These are phyloP conservation scores for Coryphaenoides rupestris DNA, from an alignment of 2,113 vertebrate genomes.

Conservation along the genomic window DNA sequence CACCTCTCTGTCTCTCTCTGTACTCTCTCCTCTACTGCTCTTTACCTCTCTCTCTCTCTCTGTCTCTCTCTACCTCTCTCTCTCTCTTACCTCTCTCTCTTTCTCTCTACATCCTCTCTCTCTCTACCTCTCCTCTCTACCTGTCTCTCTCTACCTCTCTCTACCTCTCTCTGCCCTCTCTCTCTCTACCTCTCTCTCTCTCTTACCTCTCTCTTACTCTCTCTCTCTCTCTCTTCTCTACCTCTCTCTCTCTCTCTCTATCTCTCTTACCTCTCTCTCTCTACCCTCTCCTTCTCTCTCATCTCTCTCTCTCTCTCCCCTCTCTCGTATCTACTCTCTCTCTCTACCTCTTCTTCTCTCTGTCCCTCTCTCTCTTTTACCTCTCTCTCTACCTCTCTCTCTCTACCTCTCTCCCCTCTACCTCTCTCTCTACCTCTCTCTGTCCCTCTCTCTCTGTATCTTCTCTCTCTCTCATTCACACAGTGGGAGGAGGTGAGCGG, in stretches of 20 bases:
- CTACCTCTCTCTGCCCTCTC: not conserved
- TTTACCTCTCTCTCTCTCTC: too few relatives aligned
- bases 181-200: not conserved
- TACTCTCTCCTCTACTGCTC: too few relatives aligned
- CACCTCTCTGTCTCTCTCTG: slow-evolving; percentile 6
- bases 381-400: not conserved
- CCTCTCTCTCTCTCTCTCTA: not conserved
- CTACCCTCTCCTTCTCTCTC: too few relatives aligned
- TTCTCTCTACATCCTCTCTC: not conserved
- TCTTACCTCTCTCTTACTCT: not conserved
- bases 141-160: too few relatives aligned
- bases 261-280: not conserved
- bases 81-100: slow-evolving; percentile 2
- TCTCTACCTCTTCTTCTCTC: not conserved
- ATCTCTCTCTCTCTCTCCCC: not conserved
- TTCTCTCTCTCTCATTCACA: slow-evolving; percentile 16
- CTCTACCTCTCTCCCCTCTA: not conserved
- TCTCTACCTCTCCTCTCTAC: not conserved
- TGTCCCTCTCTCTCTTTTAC: not conserved
- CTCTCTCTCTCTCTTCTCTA: not conserved
- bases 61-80: too few relatives aligned
- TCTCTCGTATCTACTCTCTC: slow-evolving; percentile 4
- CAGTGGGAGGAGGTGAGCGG: slow-evolving; percentile 99
- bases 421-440: not conserved
- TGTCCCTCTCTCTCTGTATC: not conserved